phyloP scores from a whole-genome alignment of 1,140 invertebrate genomes.

The Eumeta japonica region DNA sequence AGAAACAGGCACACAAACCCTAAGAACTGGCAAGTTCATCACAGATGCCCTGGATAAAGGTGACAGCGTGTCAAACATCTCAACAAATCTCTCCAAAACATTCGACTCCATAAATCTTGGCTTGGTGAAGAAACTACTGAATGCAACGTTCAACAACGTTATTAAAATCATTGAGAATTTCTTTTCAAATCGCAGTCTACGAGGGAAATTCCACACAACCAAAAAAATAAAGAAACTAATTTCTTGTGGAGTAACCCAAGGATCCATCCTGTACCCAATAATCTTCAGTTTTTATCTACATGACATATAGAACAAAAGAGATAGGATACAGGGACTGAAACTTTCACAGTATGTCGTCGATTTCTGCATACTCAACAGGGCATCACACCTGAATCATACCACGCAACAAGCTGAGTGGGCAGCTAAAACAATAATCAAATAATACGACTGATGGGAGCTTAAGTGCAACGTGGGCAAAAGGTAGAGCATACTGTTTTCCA shows the following conservation, averaged over 20 bases:
- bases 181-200: not conserved
- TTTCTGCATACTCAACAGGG: slow-evolving; percentile 7
- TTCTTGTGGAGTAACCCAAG: slow-evolving; percentile 7
- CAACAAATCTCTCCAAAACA: slow-evolving; percentile 5
- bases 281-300: too few relatives aligned
- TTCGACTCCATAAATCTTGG: too few relatives aligned
- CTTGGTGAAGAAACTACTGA: slow-evolving; percentile 6
- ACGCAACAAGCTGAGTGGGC: slow-evolving; percentile 5
- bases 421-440: slow-evolving; percentile 5
- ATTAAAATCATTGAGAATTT: slow-evolving; percentile 10
- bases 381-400: slow-evolving; percentile 5
- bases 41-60: slow-evolving; percentile 2
- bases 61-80: slow-evolving; percentile 5
- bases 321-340: slow-evolving; percentile 1
- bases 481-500: slow-evolving; percentile 7
- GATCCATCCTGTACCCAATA: slow-evolving; percentile 7
- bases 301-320: slow-evolving; percentile 2
- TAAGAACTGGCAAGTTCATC: slow-evolving; percentile 4
- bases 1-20: slow-evolving; percentile 4
- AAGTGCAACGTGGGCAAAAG: slow-evolving; percentile 7
- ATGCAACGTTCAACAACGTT: slow-evolving; percentile 3
- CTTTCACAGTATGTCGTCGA: slow-evolving; percentile 8
- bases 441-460: slow-evolving; percentile 7
- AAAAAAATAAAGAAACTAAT: not conserved
- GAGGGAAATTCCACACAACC: slow-evolving; percentile 4